Evolutionary conservation across 2,888 invertebrate species (phyloP).

Genomic region (Ophonus ardosiacus): DNA sequence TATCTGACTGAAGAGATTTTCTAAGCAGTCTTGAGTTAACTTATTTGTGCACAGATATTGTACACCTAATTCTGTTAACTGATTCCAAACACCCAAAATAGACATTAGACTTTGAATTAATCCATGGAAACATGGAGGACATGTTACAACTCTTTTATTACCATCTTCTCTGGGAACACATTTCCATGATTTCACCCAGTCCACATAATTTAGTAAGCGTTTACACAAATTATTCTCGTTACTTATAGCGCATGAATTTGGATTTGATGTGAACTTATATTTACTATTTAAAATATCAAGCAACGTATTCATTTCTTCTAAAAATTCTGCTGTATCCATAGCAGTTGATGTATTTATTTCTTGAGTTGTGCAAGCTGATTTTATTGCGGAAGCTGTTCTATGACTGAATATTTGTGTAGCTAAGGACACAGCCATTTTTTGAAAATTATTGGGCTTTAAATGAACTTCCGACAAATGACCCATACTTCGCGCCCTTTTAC

Average conservation of each 20-base stretch:
- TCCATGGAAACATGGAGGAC: not conserved
- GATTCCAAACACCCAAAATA: not conserved
- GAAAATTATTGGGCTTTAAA: not conserved
- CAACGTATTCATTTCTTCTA: slow-evolving; percentile 7
- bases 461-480: not conserved
- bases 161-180: not conserved
- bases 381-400: no score
- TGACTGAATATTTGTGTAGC: not conserved
- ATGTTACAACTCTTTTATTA: slow-evolving; percentile 2
- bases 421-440: not conserved
- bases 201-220: not conserved
- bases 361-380: no score
- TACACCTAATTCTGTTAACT: not conserved
- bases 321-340: not conserved
- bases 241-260: slow-evolving; percentile 6
- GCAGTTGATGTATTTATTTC: not conserved
- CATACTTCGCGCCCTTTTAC: slow-evolving; percentile 4
- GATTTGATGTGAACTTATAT: not conserved
- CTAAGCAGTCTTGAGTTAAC: no score
- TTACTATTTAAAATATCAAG: slow-evolving; percentile 21
- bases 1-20: no score
- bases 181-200: not conserved
- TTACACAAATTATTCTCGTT: not conserved
- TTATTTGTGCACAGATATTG: slow-evolving; percentile 22
- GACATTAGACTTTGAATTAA: not conserved